Conservation (phyloP, 2,888 invertebrate species). For the Serrognathus titanus region DNA sequence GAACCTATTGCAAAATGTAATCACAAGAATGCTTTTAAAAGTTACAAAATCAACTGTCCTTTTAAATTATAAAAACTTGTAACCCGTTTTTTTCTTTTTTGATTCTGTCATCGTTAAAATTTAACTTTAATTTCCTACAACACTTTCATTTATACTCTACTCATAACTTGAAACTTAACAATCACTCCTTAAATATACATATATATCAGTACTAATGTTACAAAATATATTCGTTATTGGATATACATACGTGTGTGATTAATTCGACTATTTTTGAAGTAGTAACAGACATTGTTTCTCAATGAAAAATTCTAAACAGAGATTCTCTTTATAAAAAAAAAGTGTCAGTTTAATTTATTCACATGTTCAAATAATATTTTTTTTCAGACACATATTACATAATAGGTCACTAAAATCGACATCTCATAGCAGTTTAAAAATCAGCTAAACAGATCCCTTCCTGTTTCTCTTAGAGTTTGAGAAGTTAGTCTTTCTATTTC, state of each 20-base stretch:
- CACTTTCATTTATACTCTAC: background rate
- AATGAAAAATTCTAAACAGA: too few relatives aligned
- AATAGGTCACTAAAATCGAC: too few relatives aligned
- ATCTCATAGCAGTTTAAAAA: conserved; percentile 15
- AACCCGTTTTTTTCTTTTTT: background rate
- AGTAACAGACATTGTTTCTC: too few relatives aligned
- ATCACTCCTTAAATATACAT: too few relatives aligned
- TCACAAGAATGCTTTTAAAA: too few relatives aligned
- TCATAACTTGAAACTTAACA: background rate
- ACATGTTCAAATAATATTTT: too few relatives aligned
- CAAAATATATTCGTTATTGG: background rate
- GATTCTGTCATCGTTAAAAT: conserved; percentile 9
- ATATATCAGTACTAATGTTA: background rate
- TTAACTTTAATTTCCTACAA: background rate
- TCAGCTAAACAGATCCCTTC: conserved; percentile 48
- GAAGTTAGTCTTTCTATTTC: conserved; percentile 67
- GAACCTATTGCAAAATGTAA: too few relatives aligned
- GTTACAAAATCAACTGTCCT: too few relatives aligned
- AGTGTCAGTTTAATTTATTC: too few relatives aligned
- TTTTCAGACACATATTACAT: too few relatives aligned
- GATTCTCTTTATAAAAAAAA: too few relatives aligned
- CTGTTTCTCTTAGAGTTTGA: conserved; percentile 64
- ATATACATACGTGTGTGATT: background rate
- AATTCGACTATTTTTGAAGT: background rate
- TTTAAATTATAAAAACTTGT: too few relatives aligned